phyloP scores from a whole-genome alignment of 2,797 vertebrate species.

The Anolis apletophallus region DNA sequence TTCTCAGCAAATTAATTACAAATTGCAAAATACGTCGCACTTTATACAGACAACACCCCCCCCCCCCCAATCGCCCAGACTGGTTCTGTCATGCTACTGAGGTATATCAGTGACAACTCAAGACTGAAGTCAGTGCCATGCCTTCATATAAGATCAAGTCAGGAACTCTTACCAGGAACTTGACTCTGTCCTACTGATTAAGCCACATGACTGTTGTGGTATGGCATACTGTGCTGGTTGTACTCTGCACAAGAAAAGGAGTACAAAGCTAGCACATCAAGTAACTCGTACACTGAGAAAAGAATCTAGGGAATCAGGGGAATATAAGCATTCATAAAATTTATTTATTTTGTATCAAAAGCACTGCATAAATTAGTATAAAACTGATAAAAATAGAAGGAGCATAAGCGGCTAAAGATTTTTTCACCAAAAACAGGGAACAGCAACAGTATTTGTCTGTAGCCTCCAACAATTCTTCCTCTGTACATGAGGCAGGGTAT shows the following conservation, averaged over 20 bases:
- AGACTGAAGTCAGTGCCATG: not conserved
- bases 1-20: slow-evolving; percentile 59
- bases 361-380: no score
- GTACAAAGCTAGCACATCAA: not conserved
- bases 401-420: no score
- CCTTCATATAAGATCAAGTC: not conserved
- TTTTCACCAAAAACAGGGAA: no score
- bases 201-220: not conserved
- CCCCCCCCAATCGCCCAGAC: no score
- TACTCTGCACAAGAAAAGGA: not conserved
- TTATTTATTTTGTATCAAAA: no score
- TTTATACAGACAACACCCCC: not conserved
- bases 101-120: not conserved
- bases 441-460: no score
- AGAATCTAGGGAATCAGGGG: not conserved
- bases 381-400: no score
- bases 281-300: no score
- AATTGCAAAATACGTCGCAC: slow-evolving; percentile 38
- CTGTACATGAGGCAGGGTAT: no score
- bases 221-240: not conserved
- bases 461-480: no score
- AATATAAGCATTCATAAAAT: not conserved
- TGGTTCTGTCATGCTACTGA: no score
- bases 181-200: not conserved
- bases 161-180: not conserved